Evolutionary conservation across 2,888 invertebrate species (phyloP), one percentile per base, ranked within the genome.

Genomic region (Stictocephala bisonia): DNA sequence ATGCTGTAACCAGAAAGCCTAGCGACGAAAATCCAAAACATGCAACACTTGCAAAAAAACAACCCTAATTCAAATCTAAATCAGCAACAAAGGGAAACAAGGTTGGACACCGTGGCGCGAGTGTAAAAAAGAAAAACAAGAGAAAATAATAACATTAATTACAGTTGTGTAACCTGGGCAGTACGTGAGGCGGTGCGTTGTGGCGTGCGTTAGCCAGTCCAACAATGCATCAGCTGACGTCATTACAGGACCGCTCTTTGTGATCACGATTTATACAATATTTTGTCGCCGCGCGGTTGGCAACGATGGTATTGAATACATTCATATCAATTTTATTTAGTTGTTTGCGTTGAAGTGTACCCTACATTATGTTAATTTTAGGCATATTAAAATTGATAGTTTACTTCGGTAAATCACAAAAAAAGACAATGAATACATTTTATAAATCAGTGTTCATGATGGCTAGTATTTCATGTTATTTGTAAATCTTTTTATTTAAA

Each of bases 21-120:
- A n/a, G n/a, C n/a, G n/a, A n/a, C n/a, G n/a, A n/a, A n/a, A n/a
- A n/a, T n/a, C n/a, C n/a, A n/a, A n/a, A n/a, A n/a, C n/a, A n/a
- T n/a, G n/a, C n/a, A n/a, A n/a, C n/a, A n/a, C n/a, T n/a, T n/a
- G n/a, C n/a, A n/a, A n/a, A n/a, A n/a, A n/a, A n/a, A n/a, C n/a
- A n/a, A 31, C 56, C 27, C 56, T 29, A 31, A 56, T 56, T 56
- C 56, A 56, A 56, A 56, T 31, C 56, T 31, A 56, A 56, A 56
- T 56, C 56, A 56, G 56, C 56, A 24, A 56, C 56, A 56, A 27
- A 13, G 7, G n/a, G n/a, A n/a, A n/a, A n/a, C n/a, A n/a, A n/a
- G n/a, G n/a, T n/a, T n/a, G n/a, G 56, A 27, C 29, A 56, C 56
- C 56, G 56, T 24, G n/a, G n/a, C 2, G 15, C 24, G 56, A 18